These are phyloP conservation scores for Iguana delicatissima DNA, from an alignment of 2,797 vertebrate genomes.

Conservation along the genomic window DNA sequence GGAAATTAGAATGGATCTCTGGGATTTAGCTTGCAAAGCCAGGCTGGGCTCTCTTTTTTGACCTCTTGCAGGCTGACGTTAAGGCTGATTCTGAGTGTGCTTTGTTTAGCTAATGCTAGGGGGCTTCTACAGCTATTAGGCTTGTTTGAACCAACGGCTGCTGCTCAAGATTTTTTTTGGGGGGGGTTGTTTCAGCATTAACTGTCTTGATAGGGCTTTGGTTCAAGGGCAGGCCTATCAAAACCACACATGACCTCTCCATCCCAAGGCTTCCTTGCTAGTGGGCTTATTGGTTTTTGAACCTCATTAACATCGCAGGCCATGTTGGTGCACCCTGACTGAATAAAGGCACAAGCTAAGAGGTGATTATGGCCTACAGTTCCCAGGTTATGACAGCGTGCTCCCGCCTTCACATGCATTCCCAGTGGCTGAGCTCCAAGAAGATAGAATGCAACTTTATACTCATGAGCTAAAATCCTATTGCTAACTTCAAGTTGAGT, in stretches of 20 bases:
- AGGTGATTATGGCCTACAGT: slow-evolving; percentile 80
- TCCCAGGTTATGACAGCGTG: slow-evolving; percentile 77
- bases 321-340: slow-evolving; percentile 92
- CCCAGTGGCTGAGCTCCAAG: neutral
- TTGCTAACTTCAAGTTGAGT: no score
- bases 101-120: slow-evolving; percentile 80
- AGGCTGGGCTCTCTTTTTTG: slow-evolving; percentile 71
- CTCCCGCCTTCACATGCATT: slow-evolving; percentile 30
- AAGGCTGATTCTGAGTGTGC: slow-evolving; percentile 76
- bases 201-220: slow-evolving; percentile 80
- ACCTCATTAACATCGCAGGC: slow-evolving; percentile 98
- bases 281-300: slow-evolving; percentile 90
- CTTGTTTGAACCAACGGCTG: slow-evolving; percentile 66
- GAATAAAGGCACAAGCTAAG: slow-evolving; percentile 82
- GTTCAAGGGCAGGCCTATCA: slow-evolving; percentile 77
- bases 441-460: no score
- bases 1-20: slow-evolving; percentile 85
- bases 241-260: slow-evolving; percentile 55
- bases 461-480: no score
- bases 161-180: slow-evolving; percentile 62
- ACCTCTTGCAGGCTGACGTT: slow-evolving; percentile 79
- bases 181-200: slow-evolving; percentile 71
- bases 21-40: slow-evolving; percentile 83
- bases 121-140: slow-evolving; percentile 69
- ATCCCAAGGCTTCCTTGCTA: slow-evolving; percentile 54